These are phyloP conservation scores for Hemiscyllium ocellatum DNA, from an alignment of 2,113 vertebrate genomes.

Conservation along the genomic window DNA sequence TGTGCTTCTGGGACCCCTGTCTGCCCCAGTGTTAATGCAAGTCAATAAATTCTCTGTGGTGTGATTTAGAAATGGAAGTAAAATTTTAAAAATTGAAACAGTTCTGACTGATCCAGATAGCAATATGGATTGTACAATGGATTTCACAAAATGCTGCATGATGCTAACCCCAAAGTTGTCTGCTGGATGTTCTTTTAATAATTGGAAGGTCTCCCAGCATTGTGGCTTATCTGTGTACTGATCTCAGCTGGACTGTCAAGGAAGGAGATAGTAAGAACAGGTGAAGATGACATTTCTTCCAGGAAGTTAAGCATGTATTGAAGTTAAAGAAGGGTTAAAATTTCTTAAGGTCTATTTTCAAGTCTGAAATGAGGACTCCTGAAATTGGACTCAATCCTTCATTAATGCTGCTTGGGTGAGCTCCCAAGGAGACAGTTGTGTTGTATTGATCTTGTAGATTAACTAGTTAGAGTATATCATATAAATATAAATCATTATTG, in stretches of 20 bases:
- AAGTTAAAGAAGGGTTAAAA: not conserved
- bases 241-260: not conserved
- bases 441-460: not conserved
- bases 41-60: not conserved
- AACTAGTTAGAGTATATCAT: not conserved
- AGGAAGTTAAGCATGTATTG: not conserved
- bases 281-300: not conserved
- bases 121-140: not conserved
- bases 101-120: not conserved
- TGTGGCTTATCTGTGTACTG: not conserved
- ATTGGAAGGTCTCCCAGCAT: not conserved
- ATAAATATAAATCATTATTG: not conserved
- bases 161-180: not conserved
- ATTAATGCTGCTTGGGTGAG: not conserved
- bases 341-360: not conserved
- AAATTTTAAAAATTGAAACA: not conserved
- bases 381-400: not conserved
- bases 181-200: not conserved
- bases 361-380: not conserved
- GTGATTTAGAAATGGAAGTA: not conserved
- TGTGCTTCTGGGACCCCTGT: not conserved
- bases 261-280: not conserved
- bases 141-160: not conserved
- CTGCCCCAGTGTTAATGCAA: not conserved
- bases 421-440: not conserved